phyloP scores from a whole-genome alignment of 2,888 invertebrate species.

The Hipparchia semele region DNA sequence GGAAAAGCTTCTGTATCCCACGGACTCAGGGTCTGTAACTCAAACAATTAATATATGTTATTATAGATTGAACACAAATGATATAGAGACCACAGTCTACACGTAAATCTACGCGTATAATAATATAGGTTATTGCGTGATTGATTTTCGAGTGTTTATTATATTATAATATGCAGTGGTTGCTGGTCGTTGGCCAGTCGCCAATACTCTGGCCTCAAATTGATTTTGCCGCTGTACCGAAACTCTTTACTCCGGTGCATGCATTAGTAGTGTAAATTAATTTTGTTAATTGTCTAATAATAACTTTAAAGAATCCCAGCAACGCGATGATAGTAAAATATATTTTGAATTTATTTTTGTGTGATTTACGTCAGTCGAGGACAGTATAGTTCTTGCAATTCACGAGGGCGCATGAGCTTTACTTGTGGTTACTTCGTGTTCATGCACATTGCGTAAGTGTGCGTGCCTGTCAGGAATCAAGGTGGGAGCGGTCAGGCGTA shows the following conservation, averaged over 20 bases:
- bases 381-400: too few species aligned
- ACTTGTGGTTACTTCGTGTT: too few species aligned
- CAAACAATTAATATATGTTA: too few species aligned
- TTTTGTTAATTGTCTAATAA: slow-evolving; percentile 46
- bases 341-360: not conserved
- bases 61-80: too few species aligned
- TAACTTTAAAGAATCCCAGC: not conserved
- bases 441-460: too few species aligned
- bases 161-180: slow-evolving; percentile 59
- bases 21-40: too few species aligned
- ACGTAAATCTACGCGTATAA: not conserved
- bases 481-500: too few species aligned
- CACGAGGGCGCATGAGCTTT: too few species aligned
- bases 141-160: slow-evolving; percentile 51
- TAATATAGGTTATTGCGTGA: slow-evolving; percentile 43
- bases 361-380: too few species aligned
- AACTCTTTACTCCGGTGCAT: slow-evolving; percentile 66
- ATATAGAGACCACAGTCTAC: not conserved
- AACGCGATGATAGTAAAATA: not conserved
- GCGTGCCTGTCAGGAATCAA: too few species aligned
- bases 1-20: too few species aligned
- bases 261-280: slow-evolving; percentile 67
- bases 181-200: slow-evolving; percentile 62
- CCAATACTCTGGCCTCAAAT: slow-evolving; percentile 75
- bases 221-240: slow-evolving; percentile 71